Percentiles rank a stretch among this genome's conserved stretches.
phyloP scores from a whole-genome alignment of 2,888 invertebrate genomes.

The Fragum sueziense region DNA sequence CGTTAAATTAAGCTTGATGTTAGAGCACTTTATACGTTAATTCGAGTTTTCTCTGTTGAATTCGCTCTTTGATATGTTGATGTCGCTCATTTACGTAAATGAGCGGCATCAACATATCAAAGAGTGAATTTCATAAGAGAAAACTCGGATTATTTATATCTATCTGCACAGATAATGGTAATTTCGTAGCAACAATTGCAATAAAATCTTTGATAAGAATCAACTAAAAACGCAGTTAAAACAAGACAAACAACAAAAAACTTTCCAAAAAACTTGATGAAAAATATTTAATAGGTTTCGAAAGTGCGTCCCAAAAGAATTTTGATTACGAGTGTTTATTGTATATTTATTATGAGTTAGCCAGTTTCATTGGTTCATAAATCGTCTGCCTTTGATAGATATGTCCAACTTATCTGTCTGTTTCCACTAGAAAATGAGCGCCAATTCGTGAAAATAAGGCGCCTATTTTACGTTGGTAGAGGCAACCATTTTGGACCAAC shows the following conservation, averaged over 20 bases:
- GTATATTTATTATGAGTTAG: constrained; percentile 18
- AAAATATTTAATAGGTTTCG: neutral
- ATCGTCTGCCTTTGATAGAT: constrained; percentile 39
- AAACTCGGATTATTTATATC: too few species aligned
- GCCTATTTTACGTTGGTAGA: too few species aligned
- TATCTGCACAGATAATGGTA: too few species aligned
- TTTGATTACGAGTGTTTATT: constrained; percentile 14
- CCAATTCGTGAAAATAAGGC: too few species aligned
- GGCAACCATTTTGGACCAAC: too few species aligned
- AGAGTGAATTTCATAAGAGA: too few species aligned
- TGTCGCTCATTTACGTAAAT: too few species aligned
- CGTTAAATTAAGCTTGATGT: too few species aligned
- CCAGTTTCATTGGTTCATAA: constrained; percentile 21
- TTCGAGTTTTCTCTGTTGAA: too few species aligned
- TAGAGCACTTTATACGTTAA: too few species aligned
- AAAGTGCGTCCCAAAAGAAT: neutral
- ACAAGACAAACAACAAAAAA: neutral
- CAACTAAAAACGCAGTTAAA: neutral
- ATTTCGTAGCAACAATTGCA: neutral
- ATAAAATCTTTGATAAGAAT: neutral
- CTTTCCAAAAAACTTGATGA: neutral
- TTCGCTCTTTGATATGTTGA: too few species aligned
- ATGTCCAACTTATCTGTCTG: constrained; percentile 1
- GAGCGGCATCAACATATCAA: too few species aligned
- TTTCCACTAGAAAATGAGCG: neutral